Evolutionary conservation across 2,797 vertebrate genomes (phyloP).

Genomic region (Lepilemur ruficaudatus): DNA sequence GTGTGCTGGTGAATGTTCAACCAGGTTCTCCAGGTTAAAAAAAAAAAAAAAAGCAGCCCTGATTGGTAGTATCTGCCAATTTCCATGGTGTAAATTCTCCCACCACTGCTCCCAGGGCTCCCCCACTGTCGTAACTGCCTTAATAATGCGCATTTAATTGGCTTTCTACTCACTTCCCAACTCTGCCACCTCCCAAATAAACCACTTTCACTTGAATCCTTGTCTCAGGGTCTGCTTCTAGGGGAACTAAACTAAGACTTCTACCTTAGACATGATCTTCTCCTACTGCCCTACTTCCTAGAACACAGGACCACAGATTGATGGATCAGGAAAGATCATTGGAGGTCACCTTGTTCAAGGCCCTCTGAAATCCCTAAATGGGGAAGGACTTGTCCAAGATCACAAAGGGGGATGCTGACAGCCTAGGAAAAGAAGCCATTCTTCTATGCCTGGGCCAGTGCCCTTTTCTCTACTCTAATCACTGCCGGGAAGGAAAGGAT

Average conservation of each 20-base stretch:
- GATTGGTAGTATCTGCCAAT: background rate
- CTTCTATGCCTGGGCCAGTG: background rate
- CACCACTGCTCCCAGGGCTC: background rate
- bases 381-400: background rate
- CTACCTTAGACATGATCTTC: background rate
- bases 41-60: background rate
- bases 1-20: background rate
- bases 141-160: background rate
- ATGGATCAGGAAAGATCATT: background rate
- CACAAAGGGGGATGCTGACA: background rate
- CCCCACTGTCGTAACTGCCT: background rate
- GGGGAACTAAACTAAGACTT: background rate
- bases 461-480: background rate
- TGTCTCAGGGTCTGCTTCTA: background rate
- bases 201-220: background rate
- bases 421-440: background rate
- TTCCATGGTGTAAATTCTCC: background rate
- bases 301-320: background rate
- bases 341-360: background rate
- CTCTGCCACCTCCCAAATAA: background rate
- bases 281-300: background rate
- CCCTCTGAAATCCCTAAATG: background rate
- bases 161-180: background rate
- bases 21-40: background rate
- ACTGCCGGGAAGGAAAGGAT: background rate